Base-by-base conservation (phyloP, 2,113 vertebrate species). In the Oryzias javanicus region DNA sequence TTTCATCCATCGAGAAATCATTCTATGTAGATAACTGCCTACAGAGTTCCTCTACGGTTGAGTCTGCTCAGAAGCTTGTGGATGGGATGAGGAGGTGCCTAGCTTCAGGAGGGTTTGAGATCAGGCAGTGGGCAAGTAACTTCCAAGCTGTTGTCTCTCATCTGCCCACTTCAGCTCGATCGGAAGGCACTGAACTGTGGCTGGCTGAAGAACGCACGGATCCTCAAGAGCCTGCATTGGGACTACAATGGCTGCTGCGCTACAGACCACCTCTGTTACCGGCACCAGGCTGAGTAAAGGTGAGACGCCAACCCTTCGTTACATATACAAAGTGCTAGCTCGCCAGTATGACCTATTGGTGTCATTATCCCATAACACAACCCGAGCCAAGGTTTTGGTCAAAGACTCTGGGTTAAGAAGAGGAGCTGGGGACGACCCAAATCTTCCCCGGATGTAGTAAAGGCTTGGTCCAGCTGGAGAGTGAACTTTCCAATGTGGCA, bases 351-450 rank as follows among this genome's bases (percentile, higher is more conserved):
- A 46, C 14, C 42, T 1, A 20, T 46, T 5, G 42, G 42, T 4
- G n/a, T 25, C 6, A 45, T 27, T 14, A 27, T 57, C 15, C 42
- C 42, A n/a, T 45, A 46, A n/a, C 3, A 47, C 24, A 0, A 58
- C 42, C 2, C 17, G 44, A 4, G 55, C 44, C 2, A 58, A 47
- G n/a, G 27, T 46, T 13, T 10, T 58, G 1, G 44, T 45, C 3
- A 46, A 15, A 24, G 7, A 5, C 22, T 27, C 1, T 47, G 55
- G 44, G 24, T 17, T 7, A 58, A 58, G 25, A 48, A 48, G 13
- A 59, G 25, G 18, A 29, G 45, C 14, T 59, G 56, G 45, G n/a
- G 56, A 59, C 8, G 45, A 59, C 4, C 55, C 55, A 3, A 45
- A 45, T 13, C 22, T 45, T 0, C 15, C 55, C 5, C 7, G 13